A percentile compares a stretch with the other conserved stretches of the same genome.
Conservation (phyloP, 2,888 invertebrate genomes). For the Volucella bombylans region DNA sequence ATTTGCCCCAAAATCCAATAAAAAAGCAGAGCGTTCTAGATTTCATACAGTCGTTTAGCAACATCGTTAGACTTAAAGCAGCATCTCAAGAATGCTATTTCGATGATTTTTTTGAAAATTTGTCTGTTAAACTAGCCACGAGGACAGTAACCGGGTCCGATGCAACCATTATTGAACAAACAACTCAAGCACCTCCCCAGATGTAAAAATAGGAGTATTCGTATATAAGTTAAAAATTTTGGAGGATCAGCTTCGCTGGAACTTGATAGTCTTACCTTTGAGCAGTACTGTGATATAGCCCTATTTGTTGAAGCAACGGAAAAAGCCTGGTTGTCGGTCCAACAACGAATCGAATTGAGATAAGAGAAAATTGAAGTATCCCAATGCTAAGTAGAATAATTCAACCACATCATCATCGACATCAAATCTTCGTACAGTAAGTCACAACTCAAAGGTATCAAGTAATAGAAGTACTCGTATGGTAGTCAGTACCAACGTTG, state of each 20-base stretch:
- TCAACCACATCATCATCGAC: not conserved
- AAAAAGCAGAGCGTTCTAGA: too few species aligned
- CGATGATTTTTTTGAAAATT: not conserved
- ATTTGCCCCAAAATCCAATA: too few species aligned
- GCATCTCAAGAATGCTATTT: constrained; percentile 6
- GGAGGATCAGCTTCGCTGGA: constrained; percentile 3
- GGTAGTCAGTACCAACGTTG: constrained; percentile 1
- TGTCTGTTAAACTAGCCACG: too few species aligned
- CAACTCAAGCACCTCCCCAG: not conserved
- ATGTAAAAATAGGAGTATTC: not conserved
- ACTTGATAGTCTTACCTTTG: not conserved
- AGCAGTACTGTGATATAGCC: not conserved
- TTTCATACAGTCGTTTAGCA: too few species aligned
- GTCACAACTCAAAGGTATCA: not conserved
- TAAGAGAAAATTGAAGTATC: not conserved
- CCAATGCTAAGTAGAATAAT: not conserved
- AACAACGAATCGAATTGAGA: not conserved
- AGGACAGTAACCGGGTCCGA: not conserved
- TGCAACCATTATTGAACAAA: not conserved
- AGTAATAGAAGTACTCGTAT: not conserved
- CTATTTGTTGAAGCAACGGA: constrained; percentile 3
- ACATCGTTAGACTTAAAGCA: not conserved
- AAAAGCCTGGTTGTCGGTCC: constrained; percentile 6
- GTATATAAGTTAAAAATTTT: not conserved
- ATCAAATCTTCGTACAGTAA: not conserved